Evolutionary conservation across 2,888 invertebrate genomes (phyloP).

Genomic region (Temnothorax ravouxi): DNA sequence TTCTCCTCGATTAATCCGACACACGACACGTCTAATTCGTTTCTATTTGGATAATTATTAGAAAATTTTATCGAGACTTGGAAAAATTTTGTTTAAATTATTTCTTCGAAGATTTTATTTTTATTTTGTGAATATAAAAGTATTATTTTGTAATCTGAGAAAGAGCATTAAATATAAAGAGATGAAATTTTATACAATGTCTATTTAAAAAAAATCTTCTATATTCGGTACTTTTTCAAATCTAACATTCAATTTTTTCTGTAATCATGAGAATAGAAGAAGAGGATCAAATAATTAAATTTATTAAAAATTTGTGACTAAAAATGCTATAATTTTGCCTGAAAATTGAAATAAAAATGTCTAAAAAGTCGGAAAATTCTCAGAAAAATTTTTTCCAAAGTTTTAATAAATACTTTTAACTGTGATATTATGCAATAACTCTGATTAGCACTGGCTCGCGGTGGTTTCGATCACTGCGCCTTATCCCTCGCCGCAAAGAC

Average conservation of each 20-base stretch:
- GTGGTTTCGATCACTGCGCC: slow-evolving; percentile 37
- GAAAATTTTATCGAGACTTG: neutral
- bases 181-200: no score
- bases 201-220: neutral
- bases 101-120: neutral
- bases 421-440: neutral
- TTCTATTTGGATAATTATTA: neutral
- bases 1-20: slow-evolving; percentile 67
- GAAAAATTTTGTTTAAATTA: neutral
- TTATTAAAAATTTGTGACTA: neutral
- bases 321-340: neutral
- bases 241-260: neutral
- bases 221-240: neutral
- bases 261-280: neutral
- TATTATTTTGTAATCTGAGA: neutral
- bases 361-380: neutral
- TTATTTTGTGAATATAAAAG: neutral
- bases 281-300: neutral
- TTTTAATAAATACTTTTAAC: neutral
- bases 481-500: slow-evolving; percentile 6
- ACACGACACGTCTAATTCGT: slow-evolving; percentile 51
- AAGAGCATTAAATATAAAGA: no score
- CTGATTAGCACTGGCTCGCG: slow-evolving; percentile 56
- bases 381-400: neutral
- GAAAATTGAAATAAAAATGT: neutral